Evolutionary conservation across 1,140 invertebrate genomes (phyloP).

Genomic region (Apis laboriosa): DNA sequence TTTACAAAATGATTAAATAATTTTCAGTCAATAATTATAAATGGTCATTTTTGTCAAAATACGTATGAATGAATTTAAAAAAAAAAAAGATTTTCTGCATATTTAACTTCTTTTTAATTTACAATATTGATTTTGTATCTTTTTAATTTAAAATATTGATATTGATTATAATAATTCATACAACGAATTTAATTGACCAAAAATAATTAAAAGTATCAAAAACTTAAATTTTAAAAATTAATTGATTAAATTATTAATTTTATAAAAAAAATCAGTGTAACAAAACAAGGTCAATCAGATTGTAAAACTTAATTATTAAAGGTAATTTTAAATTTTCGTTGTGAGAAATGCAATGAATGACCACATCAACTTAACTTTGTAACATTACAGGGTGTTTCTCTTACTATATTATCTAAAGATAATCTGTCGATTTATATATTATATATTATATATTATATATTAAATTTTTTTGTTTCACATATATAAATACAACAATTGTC

Average conservation of each 20-base stretch:
- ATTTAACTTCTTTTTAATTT: neutral
- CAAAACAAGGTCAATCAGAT: neutral
- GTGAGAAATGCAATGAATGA: conserved; percentile 58
- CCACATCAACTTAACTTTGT: conserved; percentile 45
- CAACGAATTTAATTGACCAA: neutral
- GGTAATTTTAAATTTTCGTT: conserved; percentile 51
- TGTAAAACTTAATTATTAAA: conserved; percentile 17
- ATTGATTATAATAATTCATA: neutral
- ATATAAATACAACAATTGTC: no score
- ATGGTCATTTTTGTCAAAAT: neutral
- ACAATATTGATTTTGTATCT: neutral
- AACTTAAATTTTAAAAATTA: neutral
- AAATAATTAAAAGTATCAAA: neutral
- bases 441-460: no score
- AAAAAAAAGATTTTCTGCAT: neutral
- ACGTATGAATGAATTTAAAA: neutral
- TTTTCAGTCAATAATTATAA: neutral
- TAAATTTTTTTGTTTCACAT: no score
- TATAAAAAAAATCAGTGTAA: neutral
- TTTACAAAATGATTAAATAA: neutral
- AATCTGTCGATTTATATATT: no score
- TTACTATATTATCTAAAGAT: no score
- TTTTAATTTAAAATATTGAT: neutral
- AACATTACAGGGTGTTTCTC: neutral
- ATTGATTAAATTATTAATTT: neutral